These are phyloP conservation scores for Sarcophaga variegata DNA, from an alignment of 2,888 invertebrate genomes.

Conservation along the genomic window DNA sequence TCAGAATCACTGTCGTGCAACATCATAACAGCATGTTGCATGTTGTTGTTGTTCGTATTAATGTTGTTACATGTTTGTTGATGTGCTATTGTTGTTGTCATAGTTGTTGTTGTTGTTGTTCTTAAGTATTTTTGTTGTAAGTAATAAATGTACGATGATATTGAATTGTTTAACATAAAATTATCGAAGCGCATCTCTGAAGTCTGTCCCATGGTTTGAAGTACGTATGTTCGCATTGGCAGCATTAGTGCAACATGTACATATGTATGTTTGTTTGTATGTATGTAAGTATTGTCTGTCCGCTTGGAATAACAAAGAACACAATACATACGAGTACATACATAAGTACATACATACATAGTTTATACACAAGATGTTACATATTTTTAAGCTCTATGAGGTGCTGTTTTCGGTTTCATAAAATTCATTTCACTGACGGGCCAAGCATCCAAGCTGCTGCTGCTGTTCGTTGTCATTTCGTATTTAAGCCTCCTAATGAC, in stretches of 20 bases:
- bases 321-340: neutral
- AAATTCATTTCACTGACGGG: slow-evolving; percentile 56
- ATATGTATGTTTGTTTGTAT: neutral
- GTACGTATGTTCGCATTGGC: neutral
- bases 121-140: slow-evolving; percentile 65
- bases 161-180: slow-evolving; percentile 81
- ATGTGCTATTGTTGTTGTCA: slow-evolving; percentile 55
- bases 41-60: slow-evolving; percentile 50
- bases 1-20: slow-evolving; percentile 13
- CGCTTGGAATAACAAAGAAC: neutral
- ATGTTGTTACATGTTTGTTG: slow-evolving; percentile 74
- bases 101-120: slow-evolving; percentile 64
- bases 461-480: slow-evolving; percentile 27
- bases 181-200: slow-evolving; percentile 76
- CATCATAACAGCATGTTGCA: slow-evolving; percentile 5
- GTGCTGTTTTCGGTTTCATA: slow-evolving; percentile 67
- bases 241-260: neutral
- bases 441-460: neutral
- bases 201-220: slow-evolving; percentile 16
- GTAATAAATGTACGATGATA: slow-evolving; percentile 69
- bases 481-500: slow-evolving; percentile 65
- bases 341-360: no score
- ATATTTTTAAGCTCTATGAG: slow-evolving; percentile 52
- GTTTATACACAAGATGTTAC: slow-evolving; percentile 20
- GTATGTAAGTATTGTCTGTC: neutral